Evolutionary conservation across 1,140 invertebrate species (phyloP).

Genomic region (Heliothis virescens): DNA sequence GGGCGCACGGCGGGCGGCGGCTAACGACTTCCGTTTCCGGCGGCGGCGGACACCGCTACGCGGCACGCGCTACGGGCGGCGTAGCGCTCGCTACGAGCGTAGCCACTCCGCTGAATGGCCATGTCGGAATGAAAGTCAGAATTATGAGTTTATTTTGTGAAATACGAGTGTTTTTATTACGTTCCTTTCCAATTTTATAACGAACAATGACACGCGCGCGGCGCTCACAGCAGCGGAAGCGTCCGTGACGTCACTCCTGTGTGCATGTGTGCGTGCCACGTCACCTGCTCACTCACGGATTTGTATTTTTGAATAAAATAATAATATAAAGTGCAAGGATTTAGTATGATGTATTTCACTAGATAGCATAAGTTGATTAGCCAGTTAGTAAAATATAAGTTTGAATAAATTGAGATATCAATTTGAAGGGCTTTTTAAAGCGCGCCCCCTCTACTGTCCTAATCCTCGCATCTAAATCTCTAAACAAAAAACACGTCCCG

Average conservation of each 20-base stretch:
- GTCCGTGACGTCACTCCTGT: background rate
- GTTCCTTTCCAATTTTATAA: conserved; percentile 41
- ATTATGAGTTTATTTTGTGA: conserved; percentile 51
- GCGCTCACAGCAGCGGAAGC: conserved; percentile 5
- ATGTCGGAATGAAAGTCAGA: conserved; percentile 42
- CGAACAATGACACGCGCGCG: background rate
- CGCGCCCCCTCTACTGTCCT: background rate
- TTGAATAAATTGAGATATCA: background rate
- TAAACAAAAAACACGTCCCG: conserved; percentile 25
- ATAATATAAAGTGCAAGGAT: no score
- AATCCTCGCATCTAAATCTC: conserved; percentile 20
- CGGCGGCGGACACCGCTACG: conserved; percentile 53
- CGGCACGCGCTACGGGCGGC: conserved; percentile 43
- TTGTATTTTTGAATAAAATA: no score
- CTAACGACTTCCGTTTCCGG: conserved; percentile 75
- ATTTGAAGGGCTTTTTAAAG: background rate
- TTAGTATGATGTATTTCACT: background rate
- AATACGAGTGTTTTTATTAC: conserved; percentile 60
- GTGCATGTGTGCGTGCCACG: background rate
- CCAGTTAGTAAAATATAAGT: background rate
- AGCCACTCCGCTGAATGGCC: conserved; percentile 43
- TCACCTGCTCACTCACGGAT: no score
- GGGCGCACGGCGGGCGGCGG: conserved; percentile 53
- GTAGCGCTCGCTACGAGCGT: conserved; percentile 50
- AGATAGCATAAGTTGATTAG: background rate